Percentiles rank a stretch among this genome's conserved stretches.
Conservation (phyloP, 2,113 vertebrate species). For the Rhabdornis inornatus region DNA sequence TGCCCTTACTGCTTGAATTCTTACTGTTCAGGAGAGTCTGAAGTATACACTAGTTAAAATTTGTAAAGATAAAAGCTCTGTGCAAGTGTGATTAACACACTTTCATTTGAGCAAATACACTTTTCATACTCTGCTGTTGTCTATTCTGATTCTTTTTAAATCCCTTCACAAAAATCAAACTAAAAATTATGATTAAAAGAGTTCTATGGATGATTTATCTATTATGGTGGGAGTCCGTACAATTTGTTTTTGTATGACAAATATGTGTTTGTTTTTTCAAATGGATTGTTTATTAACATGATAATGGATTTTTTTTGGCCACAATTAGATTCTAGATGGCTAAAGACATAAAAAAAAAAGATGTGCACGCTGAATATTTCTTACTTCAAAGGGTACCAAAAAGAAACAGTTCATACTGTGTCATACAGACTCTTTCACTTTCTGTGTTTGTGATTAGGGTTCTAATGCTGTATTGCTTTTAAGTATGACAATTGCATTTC, state of each 20-base stretch:
- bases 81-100: background rate
- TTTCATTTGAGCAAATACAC: background rate
- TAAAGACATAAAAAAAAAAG: background rate
- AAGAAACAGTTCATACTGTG: background rate
- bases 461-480: slow-evolving; percentile 64
- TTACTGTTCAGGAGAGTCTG: background rate
- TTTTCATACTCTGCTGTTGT: background rate
- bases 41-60: background rate
- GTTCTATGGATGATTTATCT: background rate
- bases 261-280: background rate
- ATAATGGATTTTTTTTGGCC: background rate
- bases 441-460: slow-evolving; percentile 55
- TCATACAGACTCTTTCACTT: slow-evolving; percentile 12
- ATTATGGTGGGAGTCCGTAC: accelerated
- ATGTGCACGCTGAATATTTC: background rate
- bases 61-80: background rate
- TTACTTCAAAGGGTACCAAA: background rate
- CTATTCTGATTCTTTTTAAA: background rate
- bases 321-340: background rate
- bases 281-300: background rate
- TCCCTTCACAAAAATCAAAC: background rate
- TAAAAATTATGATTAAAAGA: background rate
- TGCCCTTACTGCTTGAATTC: background rate
- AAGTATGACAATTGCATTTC: slow-evolving; percentile 70
- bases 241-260: background rate